Evolutionary conservation across 2,797 vertebrate genomes (phyloP).

Genomic region (Sebastes baramenuke): DNA sequence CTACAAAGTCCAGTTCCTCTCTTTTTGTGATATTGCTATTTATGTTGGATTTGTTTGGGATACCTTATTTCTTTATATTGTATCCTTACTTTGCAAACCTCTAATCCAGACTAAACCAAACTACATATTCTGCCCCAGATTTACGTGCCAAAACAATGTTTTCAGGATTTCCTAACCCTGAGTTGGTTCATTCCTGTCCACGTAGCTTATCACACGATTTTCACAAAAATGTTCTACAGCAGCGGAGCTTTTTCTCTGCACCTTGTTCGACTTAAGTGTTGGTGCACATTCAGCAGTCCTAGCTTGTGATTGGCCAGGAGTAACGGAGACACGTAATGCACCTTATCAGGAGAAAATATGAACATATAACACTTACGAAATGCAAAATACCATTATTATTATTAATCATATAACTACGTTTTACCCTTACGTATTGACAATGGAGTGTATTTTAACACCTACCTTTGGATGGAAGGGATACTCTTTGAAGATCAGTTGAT

Average conservation of each 20-base stretch:
- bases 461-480: not conserved
- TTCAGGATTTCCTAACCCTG: not conserved
- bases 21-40: not conserved
- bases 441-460: not conserved
- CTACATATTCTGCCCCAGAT: not conserved
- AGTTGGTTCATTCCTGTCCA: not conserved
- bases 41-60: not conserved
- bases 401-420: not conserved
- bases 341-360: not conserved
- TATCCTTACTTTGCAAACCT: not conserved
- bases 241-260: not conserved
- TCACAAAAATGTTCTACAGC: not conserved
- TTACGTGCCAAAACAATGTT: not conserved
- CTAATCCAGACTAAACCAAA: not conserved
- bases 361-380: not conserved
- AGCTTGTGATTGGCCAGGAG: not conserved
- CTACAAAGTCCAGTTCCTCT: not conserved
- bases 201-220: not conserved
- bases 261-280: not conserved
- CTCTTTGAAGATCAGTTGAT: fast-evolving
- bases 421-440: not conserved
- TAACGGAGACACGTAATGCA: not conserved
- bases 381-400: not conserved
- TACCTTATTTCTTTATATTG: not conserved
- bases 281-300: not conserved